A percentile compares a stretch with the other conserved stretches of the same genome.
Evolutionary conservation across 2,888 invertebrate species (phyloP).

Genomic region (Gastracanthus pulcherrimus): DNA sequence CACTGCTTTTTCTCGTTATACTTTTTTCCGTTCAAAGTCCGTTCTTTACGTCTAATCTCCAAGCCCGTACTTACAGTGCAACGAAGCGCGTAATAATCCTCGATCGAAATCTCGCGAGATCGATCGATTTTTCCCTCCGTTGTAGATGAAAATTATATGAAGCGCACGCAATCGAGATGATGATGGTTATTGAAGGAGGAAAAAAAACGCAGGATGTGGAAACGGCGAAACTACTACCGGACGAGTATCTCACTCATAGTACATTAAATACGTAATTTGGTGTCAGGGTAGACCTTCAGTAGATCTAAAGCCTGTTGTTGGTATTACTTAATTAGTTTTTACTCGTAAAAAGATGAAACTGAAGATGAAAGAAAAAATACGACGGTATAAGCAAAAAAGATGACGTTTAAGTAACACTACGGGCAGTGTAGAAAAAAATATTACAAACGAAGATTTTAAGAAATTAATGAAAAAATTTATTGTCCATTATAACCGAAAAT

Average conservation of each 20-base stretch:
- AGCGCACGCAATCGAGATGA: slow-evolving; percentile 29
- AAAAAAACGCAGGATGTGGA: slow-evolving; percentile 53
- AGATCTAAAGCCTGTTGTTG: slow-evolving; percentile 76
- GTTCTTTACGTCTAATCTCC: slow-evolving; percentile 12
- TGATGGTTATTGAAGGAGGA: neutral
- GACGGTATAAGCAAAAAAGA: slow-evolving; percentile 42
- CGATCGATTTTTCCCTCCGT: slow-evolving; percentile 37
- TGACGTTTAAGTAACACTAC: slow-evolving; percentile 36
- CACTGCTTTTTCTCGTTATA: slow-evolving; percentile 23
- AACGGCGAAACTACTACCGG: slow-evolving; percentile 69
- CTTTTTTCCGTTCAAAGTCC: slow-evolving; percentile 22
- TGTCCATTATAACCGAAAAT: slow-evolving; percentile 60
- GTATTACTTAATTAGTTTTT: slow-evolving; percentile 72
- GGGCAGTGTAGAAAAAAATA: slow-evolving; percentile 49
- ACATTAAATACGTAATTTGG: slow-evolving; percentile 92
- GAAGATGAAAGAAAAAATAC: slow-evolving; percentile 32
- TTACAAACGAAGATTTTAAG: slow-evolving; percentile 56
- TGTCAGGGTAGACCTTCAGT: slow-evolving; percentile 86
- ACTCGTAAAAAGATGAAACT: slow-evolving; percentile 44
- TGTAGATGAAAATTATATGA: slow-evolving; percentile 16
- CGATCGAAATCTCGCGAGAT: slow-evolving; percentile 25
- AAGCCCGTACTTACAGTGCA: slow-evolving; percentile 53
- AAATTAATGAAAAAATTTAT: slow-evolving; percentile 54
- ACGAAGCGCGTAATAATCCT: slow-evolving; percentile 48
- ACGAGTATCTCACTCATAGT: slow-evolving; percentile 82